Evolutionary conservation across 2,888 invertebrate species (phyloP).

Genomic region (Athalia cordata): DNA sequence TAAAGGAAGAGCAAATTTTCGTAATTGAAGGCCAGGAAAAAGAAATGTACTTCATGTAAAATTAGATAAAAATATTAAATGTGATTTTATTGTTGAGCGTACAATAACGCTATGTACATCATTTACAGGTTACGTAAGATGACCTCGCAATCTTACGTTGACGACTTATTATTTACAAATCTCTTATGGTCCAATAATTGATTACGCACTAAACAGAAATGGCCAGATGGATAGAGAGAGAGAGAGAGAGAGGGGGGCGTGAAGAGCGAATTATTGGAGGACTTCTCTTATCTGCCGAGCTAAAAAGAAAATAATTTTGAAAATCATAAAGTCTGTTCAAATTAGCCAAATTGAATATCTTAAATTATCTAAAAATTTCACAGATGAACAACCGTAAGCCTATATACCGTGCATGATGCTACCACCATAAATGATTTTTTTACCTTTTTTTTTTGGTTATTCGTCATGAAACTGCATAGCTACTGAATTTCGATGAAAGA

Average conservation of each 20-base stretch:
- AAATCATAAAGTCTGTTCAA: constrained; percentile 49
- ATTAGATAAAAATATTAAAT: constrained; percentile 38
- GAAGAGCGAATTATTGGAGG: constrained; percentile 34
- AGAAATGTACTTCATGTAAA: constrained; percentile 21
- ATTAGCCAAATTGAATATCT: too few relatives aligned
- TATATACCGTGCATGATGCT: neutral
- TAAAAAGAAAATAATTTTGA: constrained; percentile 57
- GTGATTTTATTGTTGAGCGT: constrained; percentile 51
- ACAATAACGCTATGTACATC: constrained; percentile 67
- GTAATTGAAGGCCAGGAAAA: constrained; percentile 33
- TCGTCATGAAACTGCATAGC: too few relatives aligned
- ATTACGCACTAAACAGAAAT: constrained; percentile 40
- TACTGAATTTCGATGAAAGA: too few relatives aligned
- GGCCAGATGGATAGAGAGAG: constrained; percentile 8
- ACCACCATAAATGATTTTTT: constrained; percentile 18
- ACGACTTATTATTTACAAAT: constrained; percentile 62
- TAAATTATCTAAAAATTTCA: too few relatives aligned
- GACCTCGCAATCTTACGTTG: constrained; percentile 44
- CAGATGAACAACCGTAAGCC: neutral
- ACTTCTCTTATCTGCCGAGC: constrained; percentile 55
- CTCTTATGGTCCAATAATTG: constrained; percentile 47
- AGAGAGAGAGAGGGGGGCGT: neutral
- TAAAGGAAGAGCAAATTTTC: constrained; percentile 12
- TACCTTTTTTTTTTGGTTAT: too few relatives aligned
- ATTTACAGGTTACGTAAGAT: constrained; percentile 57